Conservation (phyloP, 2,888 invertebrate species). For the Caenorhabditis sulstoni region DNA sequence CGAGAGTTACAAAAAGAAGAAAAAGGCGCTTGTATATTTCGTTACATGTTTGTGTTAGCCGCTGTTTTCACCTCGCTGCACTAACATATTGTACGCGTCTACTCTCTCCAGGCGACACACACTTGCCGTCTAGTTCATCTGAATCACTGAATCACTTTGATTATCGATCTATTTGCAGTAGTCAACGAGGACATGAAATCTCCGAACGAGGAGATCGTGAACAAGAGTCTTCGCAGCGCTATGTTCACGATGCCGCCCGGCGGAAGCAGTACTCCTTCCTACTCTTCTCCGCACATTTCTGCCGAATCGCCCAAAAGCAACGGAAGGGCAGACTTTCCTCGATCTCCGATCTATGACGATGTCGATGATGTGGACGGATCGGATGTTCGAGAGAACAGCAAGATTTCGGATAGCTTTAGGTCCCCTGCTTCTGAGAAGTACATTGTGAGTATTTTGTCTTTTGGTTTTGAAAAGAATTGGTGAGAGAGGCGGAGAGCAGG, state of each 20-base stretch:
- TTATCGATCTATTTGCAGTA: conserved; percentile 5
- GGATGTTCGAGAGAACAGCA: conserved; percentile 9
- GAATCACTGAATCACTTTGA: neutral
- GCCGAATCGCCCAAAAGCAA: conserved; percentile 15
- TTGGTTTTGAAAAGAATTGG: neutral
- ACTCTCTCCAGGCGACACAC: conserved; percentile 9
- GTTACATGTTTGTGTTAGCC: conserved; percentile 51
- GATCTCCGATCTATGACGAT: conserved; percentile 44
- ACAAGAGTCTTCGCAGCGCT: conserved; percentile 48
- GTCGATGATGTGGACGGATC: conserved; percentile 46
- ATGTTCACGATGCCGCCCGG: conserved; percentile 50
- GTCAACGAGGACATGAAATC: conserved; percentile 49
- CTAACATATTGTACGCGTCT: conserved; percentile 19
- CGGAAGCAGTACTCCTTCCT: conserved; percentile 20
- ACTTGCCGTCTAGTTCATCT: neutral
- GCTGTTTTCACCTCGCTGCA: conserved; percentile 46
- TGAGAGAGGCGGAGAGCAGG: no score
- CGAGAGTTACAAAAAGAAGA: conserved; percentile 39
- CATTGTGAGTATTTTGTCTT: conserved; percentile 13
- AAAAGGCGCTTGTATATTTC: conserved; percentile 20
- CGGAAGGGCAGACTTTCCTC: conserved; percentile 21
- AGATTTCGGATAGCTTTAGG: conserved; percentile 9
- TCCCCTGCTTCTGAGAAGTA: conserved; percentile 21
- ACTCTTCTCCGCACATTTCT: conserved; percentile 52
- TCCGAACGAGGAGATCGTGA: conserved; percentile 61